Percentiles rank a stretch among this genome's conserved stretches.
Conservation (phyloP, 2,797 vertebrate species). For the Hozukius guyotensis region DNA sequence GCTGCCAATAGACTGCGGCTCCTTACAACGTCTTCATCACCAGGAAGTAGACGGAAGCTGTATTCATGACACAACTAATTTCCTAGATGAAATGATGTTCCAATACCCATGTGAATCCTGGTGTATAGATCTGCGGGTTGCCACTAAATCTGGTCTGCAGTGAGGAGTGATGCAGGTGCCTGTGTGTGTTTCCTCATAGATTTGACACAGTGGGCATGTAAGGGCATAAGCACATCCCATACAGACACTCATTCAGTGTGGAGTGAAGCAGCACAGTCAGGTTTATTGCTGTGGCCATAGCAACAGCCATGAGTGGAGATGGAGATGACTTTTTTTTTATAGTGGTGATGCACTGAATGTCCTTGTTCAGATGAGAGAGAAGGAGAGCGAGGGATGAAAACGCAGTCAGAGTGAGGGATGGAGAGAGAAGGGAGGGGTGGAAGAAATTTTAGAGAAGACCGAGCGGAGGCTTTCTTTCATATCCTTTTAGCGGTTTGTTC, state of each 20-base stretch:
- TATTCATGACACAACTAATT: slow-evolving; percentile 28
- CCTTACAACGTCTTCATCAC: slow-evolving; percentile 45
- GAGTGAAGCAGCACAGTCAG: slow-evolving; percentile 50
- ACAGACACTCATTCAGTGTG: slow-evolving; percentile 36
- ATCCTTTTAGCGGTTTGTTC: slow-evolving; percentile 49
- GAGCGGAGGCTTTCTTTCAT: slow-evolving; percentile 34
- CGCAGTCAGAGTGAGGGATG: slow-evolving; percentile 8
- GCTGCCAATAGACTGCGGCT: slow-evolving; percentile 61
- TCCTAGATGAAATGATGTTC: slow-evolving; percentile 19
- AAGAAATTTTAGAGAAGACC: slow-evolving; percentile 27
- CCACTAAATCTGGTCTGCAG: not conserved
- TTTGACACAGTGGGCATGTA: slow-evolving; percentile 24
- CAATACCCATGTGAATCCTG: not conserved
- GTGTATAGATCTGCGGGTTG: slow-evolving; percentile 10
- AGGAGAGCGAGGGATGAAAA: slow-evolving; percentile 36
- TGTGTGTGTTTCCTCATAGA: not conserved
- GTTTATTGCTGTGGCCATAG: slow-evolving; percentile 81
- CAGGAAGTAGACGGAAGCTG: slow-evolving; percentile 17
- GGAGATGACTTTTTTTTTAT: slow-evolving; percentile 57
- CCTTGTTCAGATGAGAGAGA: slow-evolving; percentile 65
- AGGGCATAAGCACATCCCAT: slow-evolving; percentile 21
- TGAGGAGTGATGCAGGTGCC: slow-evolving; percentile 6
- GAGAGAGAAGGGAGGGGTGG: not conserved
- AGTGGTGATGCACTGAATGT: slow-evolving; percentile 62
- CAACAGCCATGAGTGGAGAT: slow-evolving; percentile 74